Base-by-base conservation (phyloP, 92 coral and sea anemone genomes). In the Porites rus region DNA sequence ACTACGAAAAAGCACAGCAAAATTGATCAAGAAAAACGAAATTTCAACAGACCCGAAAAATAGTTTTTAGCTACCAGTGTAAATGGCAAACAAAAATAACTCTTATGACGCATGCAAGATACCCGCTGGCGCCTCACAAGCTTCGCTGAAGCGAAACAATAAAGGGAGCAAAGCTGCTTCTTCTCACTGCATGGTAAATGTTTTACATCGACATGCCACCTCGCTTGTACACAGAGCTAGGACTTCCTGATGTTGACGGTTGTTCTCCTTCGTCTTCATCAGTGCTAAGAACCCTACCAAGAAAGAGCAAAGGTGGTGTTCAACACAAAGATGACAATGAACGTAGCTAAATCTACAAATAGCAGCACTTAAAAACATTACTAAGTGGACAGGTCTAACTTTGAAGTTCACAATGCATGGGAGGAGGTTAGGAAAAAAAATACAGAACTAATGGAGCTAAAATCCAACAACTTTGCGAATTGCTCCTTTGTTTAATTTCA, bases 191-290 rank as follows among this genome's bases (percentile, higher is more conserved):
- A 56, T 10, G 61, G 13, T 18, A 14, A n/a, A 11, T 14, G 50
- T 20, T 67, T 70, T 78, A 92, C 89, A 92, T 92, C 66, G 93
- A 89, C 16, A 83, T 82, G 14, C 93, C 89, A 17, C 59, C 87
- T 78, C 91, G 68, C 80, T 92, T 92, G 72, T 52, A 92, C 25
- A 81, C 76, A 9, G 88, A 66, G 0, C 82, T 80, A 7, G 94
- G 86, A 1, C 92, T 76, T 9, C 93, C 86, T 0, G 96, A 90
- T 58, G 98, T 92, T 10, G 94, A 92, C 3, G 98, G 96, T 71
- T 90, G 94, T n/a, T 84, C 92, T 0, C 77, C 84, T 28, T 94
- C 98, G 1, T 94, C 95, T 64, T 94, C 98, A 1, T 95, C 92
- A 5, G 92, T 80, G 50, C 95, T 94, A 17, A 82, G 76, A 12